Conservation (phyloP, 2,797 vertebrate species). For the Denticeps clupeoides region DNA sequence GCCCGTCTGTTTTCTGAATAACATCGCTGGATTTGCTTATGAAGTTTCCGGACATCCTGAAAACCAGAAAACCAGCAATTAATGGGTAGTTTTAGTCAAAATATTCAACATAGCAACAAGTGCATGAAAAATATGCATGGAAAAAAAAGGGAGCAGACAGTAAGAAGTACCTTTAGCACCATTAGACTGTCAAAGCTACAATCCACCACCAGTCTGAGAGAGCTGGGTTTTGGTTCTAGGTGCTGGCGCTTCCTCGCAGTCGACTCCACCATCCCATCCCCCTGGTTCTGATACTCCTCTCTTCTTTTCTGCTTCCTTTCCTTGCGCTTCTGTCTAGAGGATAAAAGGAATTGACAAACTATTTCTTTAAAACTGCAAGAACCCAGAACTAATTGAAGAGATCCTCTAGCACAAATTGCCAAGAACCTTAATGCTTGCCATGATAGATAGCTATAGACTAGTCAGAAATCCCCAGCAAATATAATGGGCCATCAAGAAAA, state of each 20-base stretch:
- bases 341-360: not conserved
- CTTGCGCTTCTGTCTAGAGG: conserved; percentile 75
- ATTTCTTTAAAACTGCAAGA: no score
- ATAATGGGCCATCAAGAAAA: no score
- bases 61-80: conserved; percentile 6
- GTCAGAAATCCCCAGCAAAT: no score
- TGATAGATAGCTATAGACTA: no score
- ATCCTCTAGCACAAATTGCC: no score
- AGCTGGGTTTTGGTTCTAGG: conserved; percentile 58
- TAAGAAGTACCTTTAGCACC: conserved; percentile 81
- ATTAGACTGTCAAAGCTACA: conserved; percentile 91
- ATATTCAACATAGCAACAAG: no score
- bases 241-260: conserved; percentile 59
- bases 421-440: no score
- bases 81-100: not conserved
- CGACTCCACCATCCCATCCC: conserved; percentile 44
- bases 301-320: conserved; percentile 84
- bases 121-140: no score
- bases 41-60: conserved; percentile 90
- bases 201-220: conserved; percentile 78
- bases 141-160: no score
- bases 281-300: conserved; percentile 57
- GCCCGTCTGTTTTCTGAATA: conserved; percentile 90
- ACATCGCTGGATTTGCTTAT: conserved; percentile 94
- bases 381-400: no score